Base-by-base conservation (phyloP, 2,888 invertebrate species). In the Amblyjoppa fuscipennis region DNA sequence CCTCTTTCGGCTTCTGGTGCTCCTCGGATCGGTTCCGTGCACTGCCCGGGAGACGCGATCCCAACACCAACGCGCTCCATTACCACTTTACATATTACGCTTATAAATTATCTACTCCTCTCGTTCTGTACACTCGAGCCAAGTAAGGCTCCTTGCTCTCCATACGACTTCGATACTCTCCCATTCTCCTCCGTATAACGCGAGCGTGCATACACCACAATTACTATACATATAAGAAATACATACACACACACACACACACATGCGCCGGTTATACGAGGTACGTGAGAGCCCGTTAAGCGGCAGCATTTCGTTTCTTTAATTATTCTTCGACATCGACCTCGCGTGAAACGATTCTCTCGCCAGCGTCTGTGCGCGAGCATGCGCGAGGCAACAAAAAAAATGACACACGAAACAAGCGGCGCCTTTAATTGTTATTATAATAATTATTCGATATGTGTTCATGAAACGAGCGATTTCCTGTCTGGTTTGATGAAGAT, bases 51-150 rank as follows among this genome's bases (percentile, higher is more conserved):
- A 59, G 74, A 61, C 81, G 83, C 69, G 75, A 83, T 79, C 80
- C 71, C 83, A 70, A 84, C 84, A 87, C 83, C 81, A 68, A 80
- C 84, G 87, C 90, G 89, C 89, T 91, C 91, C 91, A 92, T 92
- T 92, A 91, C 91, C 91, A 91, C 91, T 92, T 92, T 92, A 92
- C 92, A 92, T 92, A 91, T 91, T 92, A 92, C 91, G 91, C 91
- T 91, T 91, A 91, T 92, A 91, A 91, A 91, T 92, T 91, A 91
- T 88, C 87, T 86, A 83, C 80, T 83, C 77, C 70, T 79, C 61
- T 64, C 61, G 53, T 68, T 49, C 69, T 73, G 86, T 64, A 34
- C 64, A 71, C 74, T 59, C 81, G 61, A 61, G 70, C 74, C 81
- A 87, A 87, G 83, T 87, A 87, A 81, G 84, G 86, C 70, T 81